A percentile compares a stretch with the other conserved stretches of the same genome.
Evolutionary conservation across 2,888 invertebrate genomes (phyloP).

Genomic region (Drymonia ruficornis): DNA sequence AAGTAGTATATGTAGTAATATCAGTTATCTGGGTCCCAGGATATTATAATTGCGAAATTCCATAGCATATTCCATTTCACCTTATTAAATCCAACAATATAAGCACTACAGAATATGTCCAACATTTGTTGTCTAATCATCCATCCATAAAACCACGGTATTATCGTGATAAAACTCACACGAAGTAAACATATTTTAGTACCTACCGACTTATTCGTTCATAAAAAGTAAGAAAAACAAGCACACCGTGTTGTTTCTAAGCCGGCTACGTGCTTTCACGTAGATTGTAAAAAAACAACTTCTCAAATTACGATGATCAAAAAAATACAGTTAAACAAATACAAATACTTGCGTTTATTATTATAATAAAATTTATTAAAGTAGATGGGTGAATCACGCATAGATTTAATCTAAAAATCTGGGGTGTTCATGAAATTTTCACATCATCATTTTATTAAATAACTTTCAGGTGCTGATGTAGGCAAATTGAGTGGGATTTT

Average conservation of each 20-base stretch:
- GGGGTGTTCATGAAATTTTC: neutral
- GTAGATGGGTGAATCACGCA: neutral
- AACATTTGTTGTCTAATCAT: no score
- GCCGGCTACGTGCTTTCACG: neutral
- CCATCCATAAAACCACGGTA: no score
- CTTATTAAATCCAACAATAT: no score
- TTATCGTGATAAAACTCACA: no score
- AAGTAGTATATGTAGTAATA: no score
- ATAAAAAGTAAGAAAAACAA: neutral
- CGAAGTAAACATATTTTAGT: no score
- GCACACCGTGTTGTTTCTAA: neutral
- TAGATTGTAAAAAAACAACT: neutral
- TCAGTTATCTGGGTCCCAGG: no score
- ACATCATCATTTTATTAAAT: conserved; percentile 16
- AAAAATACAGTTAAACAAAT: neutral
- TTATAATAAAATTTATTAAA: neutral
- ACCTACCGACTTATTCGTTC: neutral
- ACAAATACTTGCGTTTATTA: neutral
- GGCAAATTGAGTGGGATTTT: conserved; percentile 1
- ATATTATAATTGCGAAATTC: no score
- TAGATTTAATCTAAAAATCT: neutral
- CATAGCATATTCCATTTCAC: no score
- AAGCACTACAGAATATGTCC: no score
- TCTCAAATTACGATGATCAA: no score
- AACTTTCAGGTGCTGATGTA: conserved; percentile 17